Evolutionary conservation across 2,113 vertebrate genomes (phyloP).

Genomic region (Triplophysa tibetana): DNA sequence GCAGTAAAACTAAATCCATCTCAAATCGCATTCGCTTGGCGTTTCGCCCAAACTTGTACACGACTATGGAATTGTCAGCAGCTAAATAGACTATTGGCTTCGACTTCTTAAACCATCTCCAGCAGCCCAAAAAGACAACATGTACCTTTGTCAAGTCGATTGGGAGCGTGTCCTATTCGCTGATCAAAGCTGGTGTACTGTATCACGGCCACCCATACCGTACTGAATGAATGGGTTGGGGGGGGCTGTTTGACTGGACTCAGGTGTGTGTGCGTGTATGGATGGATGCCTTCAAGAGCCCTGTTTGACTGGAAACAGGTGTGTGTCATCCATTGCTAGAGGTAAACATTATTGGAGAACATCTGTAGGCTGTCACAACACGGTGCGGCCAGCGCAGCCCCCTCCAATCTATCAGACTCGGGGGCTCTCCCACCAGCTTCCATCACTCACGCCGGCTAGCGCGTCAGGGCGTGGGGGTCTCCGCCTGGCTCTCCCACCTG

Average conservation of each 20-base stretch:
- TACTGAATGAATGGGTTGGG: conserved; percentile 41
- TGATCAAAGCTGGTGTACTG: conserved; percentile 49
- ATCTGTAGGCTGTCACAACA: conserved; percentile 82
- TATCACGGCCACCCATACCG: conserved; percentile 68
- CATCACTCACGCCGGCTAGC: conserved; percentile 67
- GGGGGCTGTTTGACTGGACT: conserved; percentile 46
- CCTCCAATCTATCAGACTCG: conserved; percentile 71
- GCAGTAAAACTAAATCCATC: conserved; percentile 40
- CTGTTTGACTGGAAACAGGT: conserved; percentile 78
- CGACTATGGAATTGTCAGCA: background rate
- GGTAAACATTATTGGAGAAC: conserved; percentile 83
- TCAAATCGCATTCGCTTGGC: conserved; percentile 22
- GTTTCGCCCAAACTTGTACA: conserved; percentile 3
- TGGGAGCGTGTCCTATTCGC: conserved; percentile 19
- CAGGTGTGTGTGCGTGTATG: conserved; percentile 49
- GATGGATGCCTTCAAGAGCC: conserved; percentile 68
- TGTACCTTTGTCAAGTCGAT: conserved; percentile 23
- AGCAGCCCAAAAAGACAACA: background rate
- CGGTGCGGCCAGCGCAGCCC: conserved; percentile 51
- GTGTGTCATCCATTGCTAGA: conserved; percentile 76
- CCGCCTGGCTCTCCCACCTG: conserved; percentile 63
- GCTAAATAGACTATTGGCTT: background rate
- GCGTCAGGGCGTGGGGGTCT: conserved; percentile 29
- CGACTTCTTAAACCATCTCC: background rate
- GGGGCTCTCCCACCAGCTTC: conserved; percentile 51